These are phyloP conservation scores for Sesia bembeciformis DNA, from an alignment of 2,888 invertebrate genomes.

Conservation along the genomic window DNA sequence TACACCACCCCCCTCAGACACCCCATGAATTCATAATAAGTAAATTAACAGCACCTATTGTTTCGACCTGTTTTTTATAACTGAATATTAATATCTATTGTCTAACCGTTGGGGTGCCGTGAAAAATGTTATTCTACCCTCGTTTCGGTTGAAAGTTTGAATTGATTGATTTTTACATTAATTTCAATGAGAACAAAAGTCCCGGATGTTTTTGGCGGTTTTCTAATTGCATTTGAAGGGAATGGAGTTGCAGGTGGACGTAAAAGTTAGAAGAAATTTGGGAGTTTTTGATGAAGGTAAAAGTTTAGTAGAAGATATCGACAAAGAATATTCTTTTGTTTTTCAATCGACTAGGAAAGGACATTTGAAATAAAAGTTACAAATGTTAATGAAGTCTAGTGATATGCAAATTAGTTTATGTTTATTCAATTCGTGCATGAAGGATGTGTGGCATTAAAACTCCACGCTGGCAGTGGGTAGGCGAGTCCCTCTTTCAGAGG, in stretches of 20 bases:
- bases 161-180: conserved; percentile 72
- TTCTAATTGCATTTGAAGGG: conserved; percentile 40
- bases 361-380: too few species aligned
- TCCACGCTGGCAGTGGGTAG: too few species aligned
- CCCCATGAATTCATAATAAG: conserved; percentile 71
- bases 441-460: too few species aligned
- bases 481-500: too few species aligned
- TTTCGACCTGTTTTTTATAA: conserved; percentile 64
- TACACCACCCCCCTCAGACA: conserved; percentile 16
- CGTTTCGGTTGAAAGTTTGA: conserved; percentile 23
- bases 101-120: conserved; percentile 30
- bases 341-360: too few species aligned
- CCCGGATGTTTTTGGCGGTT: conserved; percentile 49
- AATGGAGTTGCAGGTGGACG: conserved; percentile 10
- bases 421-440: too few species aligned
- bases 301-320: too few species aligned
- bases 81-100: conserved; percentile 70
- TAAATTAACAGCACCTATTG: conserved; percentile 73
- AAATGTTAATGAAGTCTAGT: too few species aligned
- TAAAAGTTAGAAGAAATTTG: background rate
- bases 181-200: conserved; percentile 69
- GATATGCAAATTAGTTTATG: too few species aligned
- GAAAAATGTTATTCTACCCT: conserved; percentile 8
- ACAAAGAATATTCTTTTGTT: too few species aligned
- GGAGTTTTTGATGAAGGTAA: too few species aligned